Evolutionary conservation across 1,140 invertebrate genomes (phyloP).

Genomic region (Zaprionus kolodkinae): DNA sequence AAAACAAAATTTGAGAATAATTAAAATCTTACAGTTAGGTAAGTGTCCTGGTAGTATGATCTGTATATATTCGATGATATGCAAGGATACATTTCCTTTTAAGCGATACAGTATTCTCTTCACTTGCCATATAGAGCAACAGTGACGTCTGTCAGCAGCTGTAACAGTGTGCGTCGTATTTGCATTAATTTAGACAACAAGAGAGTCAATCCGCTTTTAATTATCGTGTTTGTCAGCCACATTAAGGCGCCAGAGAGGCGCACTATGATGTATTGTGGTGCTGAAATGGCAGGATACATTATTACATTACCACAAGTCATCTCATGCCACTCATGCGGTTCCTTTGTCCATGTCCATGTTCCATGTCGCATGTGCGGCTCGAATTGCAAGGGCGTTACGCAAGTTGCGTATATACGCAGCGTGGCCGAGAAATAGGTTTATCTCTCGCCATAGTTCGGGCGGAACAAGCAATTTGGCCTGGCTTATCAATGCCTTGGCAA

Average conservation of each 20-base stretch:
- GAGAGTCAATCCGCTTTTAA: background rate
- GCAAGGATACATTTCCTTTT: too few relatives aligned
- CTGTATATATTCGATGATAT: background rate
- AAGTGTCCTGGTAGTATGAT: too few relatives aligned
- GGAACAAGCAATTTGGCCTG: background rate
- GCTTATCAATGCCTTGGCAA: slow-evolving; percentile 19
- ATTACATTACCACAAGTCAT: slow-evolving; percentile 11
- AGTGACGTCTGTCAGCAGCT: background rate
- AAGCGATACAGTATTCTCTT: background rate
- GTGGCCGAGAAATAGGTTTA: background rate
- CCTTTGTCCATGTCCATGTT: background rate
- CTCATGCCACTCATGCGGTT: background rate
- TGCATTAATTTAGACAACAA: slow-evolving; percentile 9
- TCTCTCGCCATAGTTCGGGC: background rate
- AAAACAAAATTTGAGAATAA: background rate
- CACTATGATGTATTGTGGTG: slow-evolving; percentile 32
- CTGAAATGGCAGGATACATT: slow-evolving; percentile 62
- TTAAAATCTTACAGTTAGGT: background rate
- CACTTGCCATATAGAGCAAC: background rate
- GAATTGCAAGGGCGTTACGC: background rate
- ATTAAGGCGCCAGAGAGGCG: slow-evolving; percentile 25
- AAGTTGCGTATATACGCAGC: slow-evolving; percentile 26
- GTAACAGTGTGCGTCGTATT: background rate
- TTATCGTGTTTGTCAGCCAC: slow-evolving; percentile 1
- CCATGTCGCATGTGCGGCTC: background rate